These are phyloP conservation scores for Chaetops frenatus DNA, from an alignment of 2,113 vertebrate genomes.

Conservation along the genomic window DNA sequence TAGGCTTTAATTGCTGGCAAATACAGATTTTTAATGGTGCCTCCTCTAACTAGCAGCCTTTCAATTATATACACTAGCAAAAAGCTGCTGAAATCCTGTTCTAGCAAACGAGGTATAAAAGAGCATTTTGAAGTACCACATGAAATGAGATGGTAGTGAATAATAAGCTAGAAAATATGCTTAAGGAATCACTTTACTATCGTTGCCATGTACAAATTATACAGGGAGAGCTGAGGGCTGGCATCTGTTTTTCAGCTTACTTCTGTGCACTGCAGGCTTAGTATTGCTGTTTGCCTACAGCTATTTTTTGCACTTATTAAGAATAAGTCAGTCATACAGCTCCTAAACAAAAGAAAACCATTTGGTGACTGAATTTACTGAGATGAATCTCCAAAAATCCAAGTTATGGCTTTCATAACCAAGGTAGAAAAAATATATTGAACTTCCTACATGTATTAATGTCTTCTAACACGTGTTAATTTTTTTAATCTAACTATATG, in stretches of 20 bases:
- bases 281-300: slow-evolving; percentile 31
- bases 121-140: slow-evolving; percentile 33
- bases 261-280: slow-evolving; percentile 7
- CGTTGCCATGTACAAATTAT: background rate
- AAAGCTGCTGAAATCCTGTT: slow-evolving; percentile 23
- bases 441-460: background rate
- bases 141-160: slow-evolving; percentile 30
- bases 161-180: slow-evolving; percentile 55
- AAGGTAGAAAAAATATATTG: background rate
- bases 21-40: background rate
- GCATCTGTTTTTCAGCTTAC: slow-evolving; percentile 32
- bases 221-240: slow-evolving; percentile 36
- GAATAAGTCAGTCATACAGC: slow-evolving; percentile 19
- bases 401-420: background rate
- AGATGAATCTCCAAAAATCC: background rate
- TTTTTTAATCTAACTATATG: background rate
- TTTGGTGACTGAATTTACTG: background rate
- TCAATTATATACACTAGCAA: background rate
- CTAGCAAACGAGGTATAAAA: slow-evolving; percentile 33
- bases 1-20: background rate
- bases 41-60: background rate
- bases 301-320: slow-evolving; percentile 39
- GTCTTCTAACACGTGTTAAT: background rate
- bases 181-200: slow-evolving; percentile 47
- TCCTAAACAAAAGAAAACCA: slow-evolving; percentile 2